These are phyloP conservation scores for Lasiurus borealis DNA, from an alignment of 2,113 vertebrate genomes.

Conservation along the genomic window DNA sequence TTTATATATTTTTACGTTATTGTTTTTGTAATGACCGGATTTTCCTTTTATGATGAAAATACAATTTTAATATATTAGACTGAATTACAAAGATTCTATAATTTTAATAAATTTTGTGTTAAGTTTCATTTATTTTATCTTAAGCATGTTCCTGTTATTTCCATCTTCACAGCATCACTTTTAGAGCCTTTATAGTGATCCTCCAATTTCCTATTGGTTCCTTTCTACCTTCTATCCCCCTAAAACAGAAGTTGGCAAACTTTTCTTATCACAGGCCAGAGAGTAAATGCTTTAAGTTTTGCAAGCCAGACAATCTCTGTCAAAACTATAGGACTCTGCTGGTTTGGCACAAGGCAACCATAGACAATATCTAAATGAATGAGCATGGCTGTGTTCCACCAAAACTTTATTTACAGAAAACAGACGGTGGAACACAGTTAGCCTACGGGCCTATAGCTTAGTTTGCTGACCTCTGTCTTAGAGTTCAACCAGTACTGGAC, in stretches of 20 bases:
- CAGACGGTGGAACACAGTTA: not conserved
- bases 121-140: conserved; percentile 15
- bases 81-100: conserved; percentile 13
- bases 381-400: not conserved
- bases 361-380: not conserved
- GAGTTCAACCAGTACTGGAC: not conserved
- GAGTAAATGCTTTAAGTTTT: not conserved
- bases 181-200: not conserved
- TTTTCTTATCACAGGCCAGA: not conserved
- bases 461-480: not conserved
- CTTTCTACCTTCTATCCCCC: not conserved
- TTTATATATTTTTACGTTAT: not conserved
- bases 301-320: not conserved
- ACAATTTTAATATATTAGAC: not conserved
- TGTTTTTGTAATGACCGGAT: not conserved
- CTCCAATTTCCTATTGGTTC: not conserved
- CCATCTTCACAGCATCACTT: not conserved
- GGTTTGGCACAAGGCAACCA: not conserved
- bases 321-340: not conserved
- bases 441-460: not conserved
- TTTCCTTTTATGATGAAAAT: conserved; percentile 36
- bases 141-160: conserved; percentile 29
- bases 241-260: not conserved
- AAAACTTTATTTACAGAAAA: conserved; percentile 55
- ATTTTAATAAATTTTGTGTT: not conserved